Evolutionary conservation across 2,113 vertebrate species (phyloP), one percentile per base, ranked within the genome.

Genomic region (Hippocampus guttulatus): DNA sequence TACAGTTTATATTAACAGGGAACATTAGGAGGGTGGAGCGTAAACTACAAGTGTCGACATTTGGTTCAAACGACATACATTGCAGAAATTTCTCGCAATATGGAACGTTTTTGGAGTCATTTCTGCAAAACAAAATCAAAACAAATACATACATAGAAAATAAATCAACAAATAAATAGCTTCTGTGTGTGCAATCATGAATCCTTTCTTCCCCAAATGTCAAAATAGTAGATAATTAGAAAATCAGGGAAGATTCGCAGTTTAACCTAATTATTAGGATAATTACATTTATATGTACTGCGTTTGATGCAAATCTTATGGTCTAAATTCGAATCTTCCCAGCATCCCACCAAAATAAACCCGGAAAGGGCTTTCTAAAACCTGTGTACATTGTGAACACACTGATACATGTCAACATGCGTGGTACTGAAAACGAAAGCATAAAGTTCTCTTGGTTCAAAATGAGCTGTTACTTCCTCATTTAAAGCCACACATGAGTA

Each of bases 1-100:
- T 71, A 77, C 58, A 68, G 61, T 65, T 75, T 67, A 64, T 81
- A 80, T 76, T 82, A 77, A 64, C 78, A 80, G 74, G 38, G 62
- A 64, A 74, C 16, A 65, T 65, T 49, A 47, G 43, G 15, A 65
- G 64, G 64, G 41, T 25, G 43, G 23, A 47, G 43, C n/a, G 27
- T 25, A 65, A 65, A 21, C 3, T 40, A 14, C 18, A 41, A 2
- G 33, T 21, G 33, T 25, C 15, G 25, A 25, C 12, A 25, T 43
- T 45, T 47, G 41, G 41, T 23, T 65, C 41, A 45, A 65, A 15
- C 0, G 14, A 47, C 20, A 47, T 47, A 65, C 12, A 65, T 45
- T 45, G 16, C n/a, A 65, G 64, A 41, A 12, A 45, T 45, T 45
- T 45, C 43, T 45, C 3, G 12, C 8, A 45, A 45, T 45, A 14